These are phyloP conservation scores for Catotricha subobsoleta DNA, from an alignment of 2,888 invertebrate species.

Conservation along the genomic window DNA sequence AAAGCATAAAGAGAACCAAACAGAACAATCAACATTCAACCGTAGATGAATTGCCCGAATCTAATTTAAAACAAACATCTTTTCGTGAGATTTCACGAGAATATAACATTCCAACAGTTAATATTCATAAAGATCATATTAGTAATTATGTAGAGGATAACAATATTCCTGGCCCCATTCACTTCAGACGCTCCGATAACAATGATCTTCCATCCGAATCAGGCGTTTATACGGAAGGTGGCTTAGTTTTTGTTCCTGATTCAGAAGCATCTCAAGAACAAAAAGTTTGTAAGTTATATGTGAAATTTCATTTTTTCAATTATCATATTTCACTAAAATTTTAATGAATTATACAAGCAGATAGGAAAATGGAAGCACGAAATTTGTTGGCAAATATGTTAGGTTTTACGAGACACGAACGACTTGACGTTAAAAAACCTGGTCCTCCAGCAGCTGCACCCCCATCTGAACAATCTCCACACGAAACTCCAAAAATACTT, in stretches of 20 bases:
- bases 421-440: conserved; percentile 89
- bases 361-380: conserved; percentile 34
- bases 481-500: conserved; percentile 10
- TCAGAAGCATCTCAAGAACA: too few species aligned
- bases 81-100: conserved; percentile 11
- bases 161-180: conserved; percentile 27
- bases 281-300: too few species aligned
- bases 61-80: conserved; percentile 6
- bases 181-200: not conserved
- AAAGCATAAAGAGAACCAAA: not conserved
- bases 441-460: conserved; percentile 50
- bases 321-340: too few species aligned
- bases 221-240: conserved; percentile 43
- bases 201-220: conserved; percentile 12
- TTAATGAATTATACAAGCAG: conserved; percentile 13
- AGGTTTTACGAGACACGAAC: conserved; percentile 74
- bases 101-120: conserved; percentile 10
- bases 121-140: conserved; percentile 16
- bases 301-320: too few species aligned
- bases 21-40: not conserved
- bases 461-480: conserved; percentile 14
- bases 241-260: conserved; percentile 35
- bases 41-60: not conserved
- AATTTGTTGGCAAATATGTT: conserved; percentile 43
- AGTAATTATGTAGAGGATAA: conserved; percentile 27